Base-by-base conservation (phyloP, 92 coral and sea anemone species). In the Porites cylindrica region DNA sequence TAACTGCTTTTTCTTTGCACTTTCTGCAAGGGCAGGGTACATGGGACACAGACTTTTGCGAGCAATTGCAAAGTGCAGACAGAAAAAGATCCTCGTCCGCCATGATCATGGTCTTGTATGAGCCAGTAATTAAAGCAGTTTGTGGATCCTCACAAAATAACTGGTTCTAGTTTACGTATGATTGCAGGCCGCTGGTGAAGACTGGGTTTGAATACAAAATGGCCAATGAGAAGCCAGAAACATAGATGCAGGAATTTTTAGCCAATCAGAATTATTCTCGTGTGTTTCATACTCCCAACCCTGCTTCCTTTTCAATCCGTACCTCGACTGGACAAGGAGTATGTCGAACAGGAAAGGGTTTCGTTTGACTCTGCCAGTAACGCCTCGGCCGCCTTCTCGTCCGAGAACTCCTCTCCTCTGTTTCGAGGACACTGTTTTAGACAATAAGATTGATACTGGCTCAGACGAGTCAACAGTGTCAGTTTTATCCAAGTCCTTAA, bases 181-280 rank as follows among this genome's bases (percentile, higher is more conserved):
- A 32, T 32, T 32, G 43, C 43, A 32, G 43, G 43, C 43, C 43
- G 43, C 43, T 2, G 5, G 10, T 20, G 63, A 51, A 64, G 88
- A 58, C 70, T 62, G 88, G 88, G 47, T 84, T 60, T 54, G 67
- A 74, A 62, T 8, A 63, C 10, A 32, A 60, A 84, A 74, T 50
- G 75, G 79, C 88, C 75, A 84, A 84, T 84, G 81, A 84, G 38
- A 84, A 74, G 88, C 76, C 80, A 83, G 87, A 71, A 72, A 24
- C 1, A 14, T 52, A 7, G n/a, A 61, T 66, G 88, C 82, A 68
- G 88, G 88, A 84, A 75, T 75, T 51, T 23, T 51, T 17, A 84
- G 88, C 88, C 88, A 84, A 84, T 84, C 81, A 74, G 81, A 77
- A 69, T 77, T 51, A 70, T 77, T 1, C 0, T n/a, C 1, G 66